Evolutionary conservation across 2,888 invertebrate species (phyloP).

Genomic region (Lamellibrachia columna): DNA sequence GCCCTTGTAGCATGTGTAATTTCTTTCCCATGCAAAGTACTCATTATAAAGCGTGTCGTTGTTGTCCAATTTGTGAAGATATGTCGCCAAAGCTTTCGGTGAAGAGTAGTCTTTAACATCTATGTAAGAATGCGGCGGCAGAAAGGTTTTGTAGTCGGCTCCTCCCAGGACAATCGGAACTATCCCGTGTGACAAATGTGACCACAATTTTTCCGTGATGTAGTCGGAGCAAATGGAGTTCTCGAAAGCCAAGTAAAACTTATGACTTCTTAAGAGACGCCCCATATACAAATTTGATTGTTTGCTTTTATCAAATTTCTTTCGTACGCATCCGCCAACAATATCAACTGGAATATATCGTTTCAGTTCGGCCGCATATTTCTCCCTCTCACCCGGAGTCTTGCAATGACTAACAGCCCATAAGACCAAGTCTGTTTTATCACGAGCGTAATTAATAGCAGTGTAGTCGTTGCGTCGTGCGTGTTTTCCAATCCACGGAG

Average conservation of each 20-base stretch:
- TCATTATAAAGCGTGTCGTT: conserved; percentile 12
- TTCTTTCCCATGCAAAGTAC: conserved; percentile 8
- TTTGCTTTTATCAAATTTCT: neutral
- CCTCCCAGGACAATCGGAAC: neutral
- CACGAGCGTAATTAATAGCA: neutral
- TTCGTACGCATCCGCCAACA: neutral
- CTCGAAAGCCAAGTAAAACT: conserved; percentile 10
- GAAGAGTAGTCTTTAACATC: neutral
- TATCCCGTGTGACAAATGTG: neutral
- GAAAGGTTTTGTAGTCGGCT: neutral
- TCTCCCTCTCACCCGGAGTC: neutral
- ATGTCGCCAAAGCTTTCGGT: neutral
- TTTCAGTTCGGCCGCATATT: neutral
- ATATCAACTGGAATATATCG: neutral
- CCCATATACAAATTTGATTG: neutral
- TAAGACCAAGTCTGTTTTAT: neutral
- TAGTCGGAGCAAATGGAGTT: neutral
- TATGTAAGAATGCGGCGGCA: neutral
- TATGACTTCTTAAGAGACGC: neutral
- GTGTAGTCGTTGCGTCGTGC: neutral
- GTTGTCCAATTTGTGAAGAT: neutral
- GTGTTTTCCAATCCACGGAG: neutral
- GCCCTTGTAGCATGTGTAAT: neutral
- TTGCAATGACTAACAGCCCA: neutral
- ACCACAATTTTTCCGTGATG: neutral